phyloP scores from a whole-genome alignment of 1,140 invertebrate genomes.

The Metopolophium dirhodum region DNA sequence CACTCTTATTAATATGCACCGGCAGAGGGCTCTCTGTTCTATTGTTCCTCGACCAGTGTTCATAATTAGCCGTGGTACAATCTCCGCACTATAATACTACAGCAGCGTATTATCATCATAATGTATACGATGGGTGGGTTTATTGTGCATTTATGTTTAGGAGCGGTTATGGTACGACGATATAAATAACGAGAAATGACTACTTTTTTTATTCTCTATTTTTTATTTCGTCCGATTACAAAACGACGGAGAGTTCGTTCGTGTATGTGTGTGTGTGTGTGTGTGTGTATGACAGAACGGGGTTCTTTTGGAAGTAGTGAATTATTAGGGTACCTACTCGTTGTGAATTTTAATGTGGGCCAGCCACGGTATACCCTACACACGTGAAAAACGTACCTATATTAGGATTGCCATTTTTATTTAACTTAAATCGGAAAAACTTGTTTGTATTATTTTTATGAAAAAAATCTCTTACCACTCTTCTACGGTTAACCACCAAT shows the following conservation, averaged over 20 bases:
- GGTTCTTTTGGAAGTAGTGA: neutral
- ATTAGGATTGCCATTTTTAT: neutral
- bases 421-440: neutral
- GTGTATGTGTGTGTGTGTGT: neutral
- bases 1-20: neutral
- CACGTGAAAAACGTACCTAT: neutral
- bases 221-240: neutral
- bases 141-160: neutral
- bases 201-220: neutral
- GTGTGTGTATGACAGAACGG: neutral
- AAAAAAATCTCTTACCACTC: neutral
- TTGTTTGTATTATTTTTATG: neutral
- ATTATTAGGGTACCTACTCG: neutral
- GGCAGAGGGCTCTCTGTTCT: neutral
- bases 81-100: neutral
- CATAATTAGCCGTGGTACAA: neutral
- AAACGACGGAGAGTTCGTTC: neutral
- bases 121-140: neutral
- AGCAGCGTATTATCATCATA: neutral
- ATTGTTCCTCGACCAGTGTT: constrained; percentile 8
- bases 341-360: neutral
- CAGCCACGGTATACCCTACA: neutral
- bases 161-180: neutral
- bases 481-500: neutral
- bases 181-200: neutral